A percentile compares a stretch with the other conserved stretches of the same genome.
Conservation (phyloP, 2,797 vertebrate genomes). For the Sebastes vulpes region DNA sequence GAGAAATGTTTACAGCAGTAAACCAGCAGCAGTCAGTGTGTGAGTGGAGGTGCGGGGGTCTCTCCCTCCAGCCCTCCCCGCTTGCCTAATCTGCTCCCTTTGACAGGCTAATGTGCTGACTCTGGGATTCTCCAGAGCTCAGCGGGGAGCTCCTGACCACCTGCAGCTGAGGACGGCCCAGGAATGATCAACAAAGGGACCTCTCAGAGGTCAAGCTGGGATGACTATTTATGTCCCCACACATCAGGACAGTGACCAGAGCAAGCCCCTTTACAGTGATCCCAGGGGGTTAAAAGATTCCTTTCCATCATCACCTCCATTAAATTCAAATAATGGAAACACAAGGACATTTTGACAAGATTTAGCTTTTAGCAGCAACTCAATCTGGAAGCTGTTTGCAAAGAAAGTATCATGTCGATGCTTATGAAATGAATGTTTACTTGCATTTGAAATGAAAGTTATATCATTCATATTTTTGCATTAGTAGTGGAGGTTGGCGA, state of each 20-base stretch:
- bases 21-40: slow-evolving; percentile 2
- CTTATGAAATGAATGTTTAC: background rate
- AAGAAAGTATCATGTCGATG: background rate
- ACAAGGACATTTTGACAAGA: background rate
- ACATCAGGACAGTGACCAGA: slow-evolving; percentile 11
- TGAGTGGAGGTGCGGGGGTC: slow-evolving; percentile 12
- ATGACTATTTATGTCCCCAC: slow-evolving; percentile 8
- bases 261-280: slow-evolving; percentile 14
- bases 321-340: slow-evolving; percentile 11
- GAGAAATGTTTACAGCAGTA: slow-evolving; percentile 7
- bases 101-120: slow-evolving; percentile 83
- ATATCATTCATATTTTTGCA: background rate
- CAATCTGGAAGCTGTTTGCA: background rate
- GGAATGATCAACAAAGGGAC: slow-evolving; percentile 72
- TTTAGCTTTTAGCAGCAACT: background rate
- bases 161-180: slow-evolving; percentile 74
- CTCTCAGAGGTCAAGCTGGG: slow-evolving; percentile 62
- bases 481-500: background rate
- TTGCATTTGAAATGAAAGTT: background rate
- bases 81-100: slow-evolving; percentile 74
- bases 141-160: slow-evolving; percentile 79
- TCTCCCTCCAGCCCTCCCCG: slow-evolving; percentile 40
- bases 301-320: slow-evolving; percentile 17
- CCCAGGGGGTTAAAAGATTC: background rate
- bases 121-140: slow-evolving; percentile 66